Conservation (phyloP, 2,797 vertebrate genomes). For the Poecilia picta region DNA sequence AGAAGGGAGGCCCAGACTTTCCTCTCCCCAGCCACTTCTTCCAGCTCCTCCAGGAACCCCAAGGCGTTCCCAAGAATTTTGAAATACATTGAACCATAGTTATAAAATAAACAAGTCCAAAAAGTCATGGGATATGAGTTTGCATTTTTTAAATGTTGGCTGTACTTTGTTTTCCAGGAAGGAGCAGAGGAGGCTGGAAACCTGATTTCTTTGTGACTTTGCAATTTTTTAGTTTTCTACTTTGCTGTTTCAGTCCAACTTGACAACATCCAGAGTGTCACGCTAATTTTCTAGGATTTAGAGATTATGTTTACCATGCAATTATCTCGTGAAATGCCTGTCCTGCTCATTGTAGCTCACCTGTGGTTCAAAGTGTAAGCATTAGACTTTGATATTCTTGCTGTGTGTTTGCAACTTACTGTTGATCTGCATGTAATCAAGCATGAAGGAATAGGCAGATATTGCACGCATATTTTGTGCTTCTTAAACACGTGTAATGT, state of each 20-base stretch:
- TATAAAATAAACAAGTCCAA: background rate
- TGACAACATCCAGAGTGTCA: background rate
- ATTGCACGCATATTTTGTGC: background rate
- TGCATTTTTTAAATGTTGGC: background rate
- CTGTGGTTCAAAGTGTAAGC: conserved; percentile 10
- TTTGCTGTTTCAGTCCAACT: background rate
- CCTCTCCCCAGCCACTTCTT: too few relatives aligned
- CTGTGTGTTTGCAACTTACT: background rate
- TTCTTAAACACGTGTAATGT: conserved; percentile 11
- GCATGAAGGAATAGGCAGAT: conserved; percentile 20
- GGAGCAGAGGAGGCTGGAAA: background rate
- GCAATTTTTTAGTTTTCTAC: background rate
- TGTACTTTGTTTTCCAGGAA: conserved; percentile 9
- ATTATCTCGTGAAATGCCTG: conserved; percentile 27
- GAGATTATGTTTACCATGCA: conserved; percentile 22
- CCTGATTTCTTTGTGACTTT: background rate
- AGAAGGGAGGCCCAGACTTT: too few relatives aligned
- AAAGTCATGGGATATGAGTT: background rate
- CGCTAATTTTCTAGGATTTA: background rate
- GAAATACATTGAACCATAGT: background rate
- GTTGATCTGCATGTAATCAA: conserved; percentile 11
- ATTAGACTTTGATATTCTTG: conserved; percentile 11
- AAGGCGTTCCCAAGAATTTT: too few relatives aligned
- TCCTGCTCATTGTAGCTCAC: conserved; percentile 13
- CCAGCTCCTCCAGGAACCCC: too few relatives aligned